These are phyloP conservation scores for Enteromius fasciolatus DNA, from an alignment of 2,797 vertebrate genomes.

Conservation along the genomic window DNA sequence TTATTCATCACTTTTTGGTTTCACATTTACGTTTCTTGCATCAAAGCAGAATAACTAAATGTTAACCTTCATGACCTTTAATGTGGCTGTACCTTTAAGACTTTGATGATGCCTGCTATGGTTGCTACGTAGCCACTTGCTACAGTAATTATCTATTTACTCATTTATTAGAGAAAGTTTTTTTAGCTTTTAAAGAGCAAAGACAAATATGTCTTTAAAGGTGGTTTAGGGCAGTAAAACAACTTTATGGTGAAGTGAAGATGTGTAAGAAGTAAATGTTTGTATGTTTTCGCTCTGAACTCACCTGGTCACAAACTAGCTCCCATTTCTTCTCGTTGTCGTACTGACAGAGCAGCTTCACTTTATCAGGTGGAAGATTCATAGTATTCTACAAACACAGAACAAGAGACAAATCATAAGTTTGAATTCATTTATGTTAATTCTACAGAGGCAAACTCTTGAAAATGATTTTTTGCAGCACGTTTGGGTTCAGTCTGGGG, in stretches of 20 bases:
- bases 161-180: background rate
- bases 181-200: background rate
- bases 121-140: background rate
- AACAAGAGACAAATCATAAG: background rate
- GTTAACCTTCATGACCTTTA: background rate
- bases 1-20: background rate
- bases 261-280: background rate
- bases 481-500: background rate
- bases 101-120: background rate
- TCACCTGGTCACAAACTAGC: conserved; percentile 81
- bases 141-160: background rate
- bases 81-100: background rate
- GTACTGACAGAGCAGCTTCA: conserved; percentile 88
- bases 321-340: conserved; percentile 97
- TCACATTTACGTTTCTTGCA: background rate
- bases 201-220: background rate
- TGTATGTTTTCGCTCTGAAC: conserved; percentile 1
- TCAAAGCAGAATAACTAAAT: background rate
- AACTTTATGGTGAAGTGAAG: background rate
- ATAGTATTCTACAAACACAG: conserved; percentile 84
- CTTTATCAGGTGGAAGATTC: conserved; percentile 96
- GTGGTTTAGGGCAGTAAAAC: background rate
- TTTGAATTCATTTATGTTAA: background rate
- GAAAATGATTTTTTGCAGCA: background rate
- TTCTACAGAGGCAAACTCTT: background rate